These are phyloP conservation scores for Clarias laeviceps DNA, from an alignment of 2,797 vertebrate species.

Conservation along the genomic window DNA sequence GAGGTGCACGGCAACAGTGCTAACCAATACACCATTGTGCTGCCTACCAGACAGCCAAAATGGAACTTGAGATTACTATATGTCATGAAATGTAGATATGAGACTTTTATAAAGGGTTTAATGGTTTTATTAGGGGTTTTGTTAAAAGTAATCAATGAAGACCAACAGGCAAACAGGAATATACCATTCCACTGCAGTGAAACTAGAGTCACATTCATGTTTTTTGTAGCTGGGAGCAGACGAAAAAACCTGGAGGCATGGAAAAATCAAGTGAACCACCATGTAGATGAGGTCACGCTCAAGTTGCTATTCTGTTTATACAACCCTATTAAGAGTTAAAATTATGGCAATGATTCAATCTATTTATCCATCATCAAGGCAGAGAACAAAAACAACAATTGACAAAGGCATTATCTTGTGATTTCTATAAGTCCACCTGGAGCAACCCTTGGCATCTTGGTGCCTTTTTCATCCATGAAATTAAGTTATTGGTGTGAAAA, in stretches of 20 bases:
- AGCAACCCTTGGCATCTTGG: not conserved
- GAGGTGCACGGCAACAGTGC: too few relatives aligned
- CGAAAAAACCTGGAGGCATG: not conserved
- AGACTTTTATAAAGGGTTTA: not conserved
- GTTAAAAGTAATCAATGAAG: not conserved
- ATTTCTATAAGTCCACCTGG: not conserved
- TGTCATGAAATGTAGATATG: not conserved
- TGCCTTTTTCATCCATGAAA: not conserved
- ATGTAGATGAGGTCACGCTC: not conserved
- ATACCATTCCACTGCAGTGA: too few relatives aligned
- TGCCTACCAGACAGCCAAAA: not conserved
- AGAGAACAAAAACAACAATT: not conserved
- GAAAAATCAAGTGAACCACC: not conserved
- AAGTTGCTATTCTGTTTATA: not conserved
- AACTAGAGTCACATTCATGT: too few relatives aligned
- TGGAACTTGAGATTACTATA: not conserved
- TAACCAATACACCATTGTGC: too few relatives aligned
- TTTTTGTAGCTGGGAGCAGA: not conserved
- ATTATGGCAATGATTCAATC: not conserved
- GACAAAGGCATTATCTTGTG: slow-evolving; percentile 12
- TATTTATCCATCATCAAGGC: not conserved
- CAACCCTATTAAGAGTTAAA: not conserved
- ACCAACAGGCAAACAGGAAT: not conserved
- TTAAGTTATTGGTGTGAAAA: not conserved
- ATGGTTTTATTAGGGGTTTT: not conserved